These are phyloP conservation scores for Gallinago media DNA, from an alignment of 2,113 vertebrate genomes.

Conservation along the genomic window DNA sequence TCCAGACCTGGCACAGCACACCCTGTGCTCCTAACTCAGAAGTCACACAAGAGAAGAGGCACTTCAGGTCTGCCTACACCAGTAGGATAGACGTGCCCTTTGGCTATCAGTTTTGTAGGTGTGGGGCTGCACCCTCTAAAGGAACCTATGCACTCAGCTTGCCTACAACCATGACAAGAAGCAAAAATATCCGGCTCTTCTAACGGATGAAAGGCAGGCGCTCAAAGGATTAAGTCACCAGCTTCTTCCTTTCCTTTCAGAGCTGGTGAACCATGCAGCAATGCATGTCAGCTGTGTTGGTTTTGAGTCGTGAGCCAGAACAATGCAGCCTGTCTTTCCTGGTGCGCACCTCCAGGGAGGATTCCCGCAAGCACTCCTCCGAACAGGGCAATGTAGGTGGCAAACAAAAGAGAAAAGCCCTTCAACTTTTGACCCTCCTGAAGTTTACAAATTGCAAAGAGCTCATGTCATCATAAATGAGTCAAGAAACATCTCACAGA, in stretches of 20 bases:
- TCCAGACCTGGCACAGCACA: neutral
- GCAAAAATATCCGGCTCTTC: slow-evolving; percentile 11
- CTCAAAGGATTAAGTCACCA: slow-evolving; percentile 36
- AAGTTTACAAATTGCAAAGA: neutral
- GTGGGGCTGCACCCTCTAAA: neutral
- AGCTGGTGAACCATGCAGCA: slow-evolving; percentile 23
- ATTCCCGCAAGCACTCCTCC: neutral
- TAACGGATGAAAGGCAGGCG: neutral
- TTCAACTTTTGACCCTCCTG: slow-evolving; percentile 52
- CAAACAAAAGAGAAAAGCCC: neutral
- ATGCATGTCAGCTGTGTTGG: neutral
- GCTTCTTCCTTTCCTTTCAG: slow-evolving; percentile 23
- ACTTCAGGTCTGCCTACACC: neutral
- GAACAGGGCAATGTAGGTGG: neutral
- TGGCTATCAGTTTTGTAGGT: slow-evolving; percentile 16
- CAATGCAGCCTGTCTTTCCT: neutral
- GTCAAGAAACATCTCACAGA: neutral
- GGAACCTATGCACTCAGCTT: neutral
- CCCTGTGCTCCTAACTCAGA: neutral
- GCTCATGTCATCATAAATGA: neutral
- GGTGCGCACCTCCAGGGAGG: neutral
- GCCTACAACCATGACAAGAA: neutral
- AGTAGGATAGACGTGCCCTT: neutral
- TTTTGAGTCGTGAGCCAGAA: neutral
- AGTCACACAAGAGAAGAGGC: neutral